phyloP scores from a whole-genome alignment of 2,113 vertebrate species.

The Polypterus senegalus region DNA sequence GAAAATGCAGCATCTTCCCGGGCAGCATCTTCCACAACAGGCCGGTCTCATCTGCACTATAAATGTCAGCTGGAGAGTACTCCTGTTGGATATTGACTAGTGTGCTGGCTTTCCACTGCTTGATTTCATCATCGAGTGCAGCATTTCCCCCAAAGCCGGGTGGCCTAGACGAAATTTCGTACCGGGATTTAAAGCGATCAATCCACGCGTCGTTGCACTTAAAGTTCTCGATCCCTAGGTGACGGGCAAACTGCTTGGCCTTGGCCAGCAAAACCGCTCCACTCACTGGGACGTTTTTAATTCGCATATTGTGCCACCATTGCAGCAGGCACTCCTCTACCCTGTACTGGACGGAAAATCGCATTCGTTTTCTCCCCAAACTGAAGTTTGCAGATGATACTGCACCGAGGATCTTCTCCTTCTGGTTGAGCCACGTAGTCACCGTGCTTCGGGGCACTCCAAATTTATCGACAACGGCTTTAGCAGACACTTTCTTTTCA shows the following conservation, averaged over 20 bases:
- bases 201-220: not conserved
- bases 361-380: not conserved
- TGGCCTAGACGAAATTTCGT: not conserved
- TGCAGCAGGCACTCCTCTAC: not conserved
- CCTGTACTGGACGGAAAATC: not conserved
- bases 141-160: no score
- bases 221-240: not conserved
- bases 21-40: not conserved
- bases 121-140: no score
- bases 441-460: not conserved
- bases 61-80: not conserved
- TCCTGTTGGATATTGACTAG: not conserved
- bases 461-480: not conserved
- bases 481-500: no score
- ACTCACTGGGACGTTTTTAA: not conserved
- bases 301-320: not conserved
- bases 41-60: not conserved
- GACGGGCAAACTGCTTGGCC: not conserved
- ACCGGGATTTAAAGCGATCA: not conserved
- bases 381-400: not conserved
- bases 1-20: not conserved
- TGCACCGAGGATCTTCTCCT: not conserved
- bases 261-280: no score
- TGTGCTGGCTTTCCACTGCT: no score
- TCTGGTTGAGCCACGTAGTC: not conserved